Conservation (phyloP, 2,797 vertebrate genomes). For the Paguma larvata region DNA sequence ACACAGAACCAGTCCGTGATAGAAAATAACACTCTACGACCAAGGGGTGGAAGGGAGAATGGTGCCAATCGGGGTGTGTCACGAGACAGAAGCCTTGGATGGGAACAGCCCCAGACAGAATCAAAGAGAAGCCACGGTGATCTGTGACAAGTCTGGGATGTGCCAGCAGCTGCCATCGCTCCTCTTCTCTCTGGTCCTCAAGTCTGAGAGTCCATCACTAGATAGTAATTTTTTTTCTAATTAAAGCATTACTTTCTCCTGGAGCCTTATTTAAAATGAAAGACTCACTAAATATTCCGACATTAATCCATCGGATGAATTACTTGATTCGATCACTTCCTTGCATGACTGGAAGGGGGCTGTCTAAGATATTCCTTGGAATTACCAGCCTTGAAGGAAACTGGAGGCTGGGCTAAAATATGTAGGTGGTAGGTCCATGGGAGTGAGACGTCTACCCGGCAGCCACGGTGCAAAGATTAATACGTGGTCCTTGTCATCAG, state of each 20-base stretch:
- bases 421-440: too few relatives aligned
- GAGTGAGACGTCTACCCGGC: too few relatives aligned
- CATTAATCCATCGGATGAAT: background rate
- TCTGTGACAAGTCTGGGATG: background rate
- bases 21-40: background rate
- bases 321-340: background rate
- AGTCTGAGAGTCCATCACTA: background rate
- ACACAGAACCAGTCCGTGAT: background rate
- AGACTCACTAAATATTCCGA: background rate
- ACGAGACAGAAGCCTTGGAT: accelerated
- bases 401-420: background rate
- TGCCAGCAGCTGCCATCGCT: background rate
- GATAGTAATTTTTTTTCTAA: background rate
- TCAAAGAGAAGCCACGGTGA: accelerated
- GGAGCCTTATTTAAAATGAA: background rate
- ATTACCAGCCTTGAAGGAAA: background rate
- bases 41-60: background rate
- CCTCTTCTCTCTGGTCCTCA: background rate
- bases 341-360: background rate
- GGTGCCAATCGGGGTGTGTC: background rate
- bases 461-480: too few relatives aligned
- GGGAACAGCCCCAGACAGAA: background rate
- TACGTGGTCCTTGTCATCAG: too few relatives aligned
- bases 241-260: background rate
- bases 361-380: background rate